phyloP scores from a whole-genome alignment of 1,140 invertebrate genomes.

The Drosophila malerkotliana region DNA sequence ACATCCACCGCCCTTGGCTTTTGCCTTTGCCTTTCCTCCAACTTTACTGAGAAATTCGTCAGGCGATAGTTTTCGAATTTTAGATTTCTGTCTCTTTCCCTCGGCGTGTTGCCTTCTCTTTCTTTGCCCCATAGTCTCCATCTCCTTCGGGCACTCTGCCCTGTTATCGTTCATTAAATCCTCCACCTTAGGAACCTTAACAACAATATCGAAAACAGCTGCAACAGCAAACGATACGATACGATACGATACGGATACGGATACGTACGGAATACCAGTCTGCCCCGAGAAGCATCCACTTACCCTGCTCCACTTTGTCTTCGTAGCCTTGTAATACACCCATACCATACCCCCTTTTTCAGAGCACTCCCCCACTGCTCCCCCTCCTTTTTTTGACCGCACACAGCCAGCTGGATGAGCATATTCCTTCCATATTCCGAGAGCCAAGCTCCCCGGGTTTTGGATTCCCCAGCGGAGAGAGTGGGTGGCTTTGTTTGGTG shows the following conservation, averaged over 20 bases:
- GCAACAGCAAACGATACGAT: slow-evolving; percentile 39
- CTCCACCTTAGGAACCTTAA: slow-evolving; percentile 74
- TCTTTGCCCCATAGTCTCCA: background rate
- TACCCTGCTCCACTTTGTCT: slow-evolving; percentile 68
- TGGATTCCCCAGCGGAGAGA: slow-evolving; percentile 15
- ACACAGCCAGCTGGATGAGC: slow-evolving; percentile 35
- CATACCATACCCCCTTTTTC: background rate
- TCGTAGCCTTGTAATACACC: slow-evolving; percentile 10
- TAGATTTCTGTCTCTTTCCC: background rate
- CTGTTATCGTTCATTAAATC: slow-evolving; percentile 77
- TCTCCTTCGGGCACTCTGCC: background rate
- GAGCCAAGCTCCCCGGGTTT: slow-evolving; percentile 5
- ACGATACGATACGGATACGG: background rate
- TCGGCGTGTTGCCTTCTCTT: background rate
- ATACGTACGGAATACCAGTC: background rate
- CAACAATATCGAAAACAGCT: slow-evolving; percentile 78
- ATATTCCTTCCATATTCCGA: slow-evolving; percentile 12
- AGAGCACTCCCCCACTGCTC: background rate
- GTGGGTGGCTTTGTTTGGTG: slow-evolving; percentile 10
- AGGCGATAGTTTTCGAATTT: background rate
- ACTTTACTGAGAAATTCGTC: background rate
- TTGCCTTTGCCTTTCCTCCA: background rate
- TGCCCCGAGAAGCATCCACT: slow-evolving; percentile 39
- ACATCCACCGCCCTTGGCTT: background rate
- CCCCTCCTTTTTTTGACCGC: slow-evolving; percentile 29